Percentiles rank a stretch among this genome's conserved stretches.
These are phyloP conservation scores for Drosophila auraria DNA, from an alignment of 1,140 invertebrate species.

Conservation along the genomic window DNA sequence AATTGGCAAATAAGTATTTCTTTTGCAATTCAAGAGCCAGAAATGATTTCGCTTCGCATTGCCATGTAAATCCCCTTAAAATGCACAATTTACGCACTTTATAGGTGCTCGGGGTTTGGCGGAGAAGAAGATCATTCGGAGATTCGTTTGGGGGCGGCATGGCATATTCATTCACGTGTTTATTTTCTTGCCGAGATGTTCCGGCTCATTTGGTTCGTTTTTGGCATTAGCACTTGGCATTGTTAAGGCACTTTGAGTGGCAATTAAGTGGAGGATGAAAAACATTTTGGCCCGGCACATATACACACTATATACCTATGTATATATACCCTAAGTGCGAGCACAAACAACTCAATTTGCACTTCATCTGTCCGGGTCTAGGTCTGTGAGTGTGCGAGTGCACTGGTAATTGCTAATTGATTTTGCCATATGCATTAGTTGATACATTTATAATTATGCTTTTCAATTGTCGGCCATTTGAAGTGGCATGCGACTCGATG, in stretches of 20 bases:
- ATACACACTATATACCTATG: neutral
- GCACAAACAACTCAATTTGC: conserved; percentile 69
- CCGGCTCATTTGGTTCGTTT: conserved; percentile 31
- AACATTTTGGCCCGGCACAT: conserved; percentile 38
- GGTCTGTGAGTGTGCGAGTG: neutral
- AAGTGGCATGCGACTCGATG: conserved; percentile 49
- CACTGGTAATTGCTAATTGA: conserved; percentile 74
- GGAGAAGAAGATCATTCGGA: conserved; percentile 10
- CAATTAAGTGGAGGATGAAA: conserved; percentile 71
- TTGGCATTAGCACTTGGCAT: conserved; percentile 63
- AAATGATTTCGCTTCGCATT: neutral
- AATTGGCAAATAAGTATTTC: neutral
- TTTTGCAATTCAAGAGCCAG: neutral
- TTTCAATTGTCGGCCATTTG: conserved; percentile 58
- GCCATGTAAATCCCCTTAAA: neutral
- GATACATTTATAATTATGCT: conserved; percentile 79
- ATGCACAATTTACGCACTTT: conserved; percentile 24
- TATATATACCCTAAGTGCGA: conserved; percentile 7
- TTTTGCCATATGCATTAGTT: conserved; percentile 76
- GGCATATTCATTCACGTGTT: conserved; percentile 15
- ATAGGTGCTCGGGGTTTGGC: neutral
- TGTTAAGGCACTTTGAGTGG: conserved; percentile 68
- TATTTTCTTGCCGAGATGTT: conserved; percentile 44
- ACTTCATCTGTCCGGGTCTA: conserved; percentile 53
- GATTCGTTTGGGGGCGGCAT: neutral